These are phyloP conservation scores for Solea solea DNA, from an alignment of 2,113 vertebrate species.

Conservation along the genomic window DNA sequence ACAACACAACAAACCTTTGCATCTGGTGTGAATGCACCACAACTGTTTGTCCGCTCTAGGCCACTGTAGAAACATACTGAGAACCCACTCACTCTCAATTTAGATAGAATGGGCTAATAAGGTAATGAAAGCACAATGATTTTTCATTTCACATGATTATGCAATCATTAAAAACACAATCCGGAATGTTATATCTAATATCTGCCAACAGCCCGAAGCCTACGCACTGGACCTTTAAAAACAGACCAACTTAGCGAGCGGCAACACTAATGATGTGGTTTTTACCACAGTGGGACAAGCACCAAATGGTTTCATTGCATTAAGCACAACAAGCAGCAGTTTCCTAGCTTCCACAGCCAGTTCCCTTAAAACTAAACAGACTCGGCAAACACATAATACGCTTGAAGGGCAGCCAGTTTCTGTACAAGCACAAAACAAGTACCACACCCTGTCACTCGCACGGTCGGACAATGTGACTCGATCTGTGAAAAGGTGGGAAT, in stretches of 20 bases:
- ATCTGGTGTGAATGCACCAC: too few species aligned
- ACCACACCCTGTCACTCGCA: conserved; percentile 20
- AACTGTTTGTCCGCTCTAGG: too few species aligned
- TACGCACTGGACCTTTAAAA: neutral
- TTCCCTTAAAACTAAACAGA: conserved; percentile 24
- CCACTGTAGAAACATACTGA: too few species aligned
- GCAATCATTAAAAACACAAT: neutral
- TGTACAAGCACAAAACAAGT: conserved; percentile 37
- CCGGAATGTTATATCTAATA: neutral
- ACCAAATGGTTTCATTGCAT: neutral
- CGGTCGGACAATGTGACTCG: conserved; percentile 22
- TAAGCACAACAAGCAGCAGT: conserved; percentile 5
- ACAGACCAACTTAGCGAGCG: neutral
- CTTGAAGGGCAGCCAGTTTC: conserved; percentile 31
- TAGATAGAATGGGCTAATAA: neutral
- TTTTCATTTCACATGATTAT: neutral
- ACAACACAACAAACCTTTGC: too few species aligned
- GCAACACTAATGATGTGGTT: neutral
- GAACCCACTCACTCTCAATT: too few species aligned
- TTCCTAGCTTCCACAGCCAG: conserved; percentile 11
- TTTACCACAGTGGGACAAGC: neutral
- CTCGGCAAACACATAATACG: conserved; percentile 28
- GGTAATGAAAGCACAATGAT: neutral
- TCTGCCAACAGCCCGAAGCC: neutral
- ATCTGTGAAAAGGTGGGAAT: neutral